Evolutionary conservation across 2,797 vertebrate species (phyloP).

Genomic region (Cynopterus sphinx): DNA sequence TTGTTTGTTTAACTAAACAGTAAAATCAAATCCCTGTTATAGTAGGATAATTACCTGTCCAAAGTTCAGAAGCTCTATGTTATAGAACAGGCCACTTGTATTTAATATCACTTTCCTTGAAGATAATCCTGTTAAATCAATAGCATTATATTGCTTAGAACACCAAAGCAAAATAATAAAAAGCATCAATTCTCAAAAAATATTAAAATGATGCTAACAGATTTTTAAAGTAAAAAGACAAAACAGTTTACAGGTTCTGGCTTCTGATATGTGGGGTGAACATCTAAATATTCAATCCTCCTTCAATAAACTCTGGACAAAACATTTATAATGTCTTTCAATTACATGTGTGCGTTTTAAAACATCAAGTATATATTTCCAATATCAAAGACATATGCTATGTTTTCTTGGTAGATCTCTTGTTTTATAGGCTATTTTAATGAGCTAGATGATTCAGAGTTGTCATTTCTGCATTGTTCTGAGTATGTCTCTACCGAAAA

Average conservation of each 20-base stretch:
- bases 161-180: background rate
- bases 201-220: background rate
- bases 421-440: conserved; percentile 7
- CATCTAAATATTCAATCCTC: background rate
- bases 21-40: background rate
- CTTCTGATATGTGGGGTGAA: background rate
- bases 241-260: background rate
- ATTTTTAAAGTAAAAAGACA: conserved; percentile 31
- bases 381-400: background rate
- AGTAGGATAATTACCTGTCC: conserved; percentile 88
- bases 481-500: background rate
- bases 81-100: conserved; percentile 92
- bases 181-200: background rate
- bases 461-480: conserved; percentile 1
- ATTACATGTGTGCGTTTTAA: background rate
- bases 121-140: conserved; percentile 88
- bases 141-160: conserved; percentile 54
- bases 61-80: conserved; percentile 91
- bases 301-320: background rate
- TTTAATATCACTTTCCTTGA: conserved; percentile 89
- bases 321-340: conserved; percentile 13
- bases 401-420: background rate
- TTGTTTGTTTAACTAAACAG: conserved; percentile 29
- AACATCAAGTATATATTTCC: background rate
- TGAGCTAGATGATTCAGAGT: background rate